Base-by-base conservation (phyloP, 1,140 invertebrate species). In the Drosophila ambigua region DNA sequence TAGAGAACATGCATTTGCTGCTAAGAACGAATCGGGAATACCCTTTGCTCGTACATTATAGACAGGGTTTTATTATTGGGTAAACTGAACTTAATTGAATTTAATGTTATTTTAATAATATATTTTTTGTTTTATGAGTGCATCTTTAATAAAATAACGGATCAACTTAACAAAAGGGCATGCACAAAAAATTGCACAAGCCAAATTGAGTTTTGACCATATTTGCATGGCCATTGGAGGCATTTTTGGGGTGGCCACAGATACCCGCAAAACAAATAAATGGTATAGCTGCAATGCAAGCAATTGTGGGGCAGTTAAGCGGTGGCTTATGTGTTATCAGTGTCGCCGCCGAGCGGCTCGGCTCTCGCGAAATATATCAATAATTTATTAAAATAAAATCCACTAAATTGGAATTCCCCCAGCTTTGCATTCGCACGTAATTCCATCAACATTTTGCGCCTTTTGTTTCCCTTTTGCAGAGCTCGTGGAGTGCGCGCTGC, bases 401-500 rank as follows among this genome's bases (percentile, higher is more conserved):
- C 48, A 62, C 55, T 79, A 79, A 79, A 79, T 79, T 79, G 67
- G 39, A 78, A 77, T 77, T 20, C 54, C 26, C 26, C 26, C 4
- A 46, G 75, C 51, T 65, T 66, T 79, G 46, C 51, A 61, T 72
- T 65, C 23, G 55, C 43, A 51, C 67, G 54, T 77, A 48, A 71
- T 77, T 58, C 28, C 58, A 48, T 67, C 69, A 54, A 6, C 53
- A 20, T 26, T 58, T 64, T 39, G 6, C 11, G 1, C 55, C 26
- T 54, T 41, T 41, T 61, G 31, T 26, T 53, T 50, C 46, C 13
- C 41, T 71, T 63, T 83, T 81, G 11, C 77, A 91, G 90, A 90
- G 15, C 48, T 90, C 53, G 83, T 92, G 41, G 80, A 87, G 16
- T 77, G 90, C 45, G 82, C 90, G 31, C 69, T 93, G 28, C 92